Conservation (phyloP, 2,888 invertebrate species). For the Zhengitettix transpicula region DNA sequence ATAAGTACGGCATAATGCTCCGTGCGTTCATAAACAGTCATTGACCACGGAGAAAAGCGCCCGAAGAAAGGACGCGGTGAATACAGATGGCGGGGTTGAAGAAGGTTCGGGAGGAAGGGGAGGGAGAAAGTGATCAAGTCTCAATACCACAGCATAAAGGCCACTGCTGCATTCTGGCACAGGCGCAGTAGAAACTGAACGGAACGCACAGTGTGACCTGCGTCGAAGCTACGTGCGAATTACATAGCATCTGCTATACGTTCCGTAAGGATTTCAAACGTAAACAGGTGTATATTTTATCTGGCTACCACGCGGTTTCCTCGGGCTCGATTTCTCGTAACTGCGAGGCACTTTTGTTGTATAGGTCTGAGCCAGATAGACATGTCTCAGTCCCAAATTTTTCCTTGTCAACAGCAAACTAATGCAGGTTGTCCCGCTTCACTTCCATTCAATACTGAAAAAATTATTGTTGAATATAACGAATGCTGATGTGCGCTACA, state of each 20-base stretch:
- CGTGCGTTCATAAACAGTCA: constrained; percentile 10
- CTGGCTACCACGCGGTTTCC: too few species aligned
- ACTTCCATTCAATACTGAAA: too few species aligned
- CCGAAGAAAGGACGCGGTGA: neutral
- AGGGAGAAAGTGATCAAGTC: neutral
- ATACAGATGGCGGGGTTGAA: neutral
- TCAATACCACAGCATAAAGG: neutral
- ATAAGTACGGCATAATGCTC: constrained; percentile 7
- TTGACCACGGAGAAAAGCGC: constrained; percentile 10
- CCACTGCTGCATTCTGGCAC: neutral
- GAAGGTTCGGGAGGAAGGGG: neutral
- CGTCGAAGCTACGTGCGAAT: too few species aligned
- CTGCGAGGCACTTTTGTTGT: too few species aligned
- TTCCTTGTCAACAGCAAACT: too few species aligned
- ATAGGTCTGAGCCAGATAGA: too few species aligned
- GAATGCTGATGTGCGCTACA: too few species aligned
- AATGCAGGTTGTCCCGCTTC: too few species aligned
- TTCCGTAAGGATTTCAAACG: neutral
- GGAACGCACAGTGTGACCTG: neutral
- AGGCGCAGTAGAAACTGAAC: neutral
- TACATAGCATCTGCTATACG: neutral
- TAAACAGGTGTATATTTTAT: too few species aligned
- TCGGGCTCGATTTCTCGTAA: too few species aligned
- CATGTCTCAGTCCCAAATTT: too few species aligned
- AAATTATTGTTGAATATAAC: too few species aligned